Conservation (phyloP, 2,888 invertebrate genomes). For the Xanthia togata region DNA sequence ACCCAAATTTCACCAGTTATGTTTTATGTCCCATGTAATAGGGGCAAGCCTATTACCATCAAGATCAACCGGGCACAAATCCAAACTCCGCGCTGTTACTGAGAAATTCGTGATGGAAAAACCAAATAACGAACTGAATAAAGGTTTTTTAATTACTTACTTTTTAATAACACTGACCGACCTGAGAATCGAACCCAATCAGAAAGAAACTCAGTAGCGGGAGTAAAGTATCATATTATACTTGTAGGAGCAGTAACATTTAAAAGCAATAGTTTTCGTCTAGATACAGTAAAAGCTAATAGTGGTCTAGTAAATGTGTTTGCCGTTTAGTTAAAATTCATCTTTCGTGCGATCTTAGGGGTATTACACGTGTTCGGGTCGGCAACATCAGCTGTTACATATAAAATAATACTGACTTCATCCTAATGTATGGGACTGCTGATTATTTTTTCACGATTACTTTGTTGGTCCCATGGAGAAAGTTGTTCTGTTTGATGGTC, state of each 20-base stretch:
- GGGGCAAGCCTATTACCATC: too few relatives aligned
- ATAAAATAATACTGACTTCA: background rate
- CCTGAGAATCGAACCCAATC: too few relatives aligned
- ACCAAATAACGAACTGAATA: too few relatives aligned
- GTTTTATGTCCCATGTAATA: too few relatives aligned
- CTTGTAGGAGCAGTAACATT: background rate
- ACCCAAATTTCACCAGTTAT: too few relatives aligned
- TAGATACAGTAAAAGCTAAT: slow-evolving; percentile 31
- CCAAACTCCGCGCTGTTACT: too few relatives aligned
- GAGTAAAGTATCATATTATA: slow-evolving; percentile 23
- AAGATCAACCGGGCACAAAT: too few relatives aligned
- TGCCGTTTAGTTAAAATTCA: slow-evolving; percentile 21
- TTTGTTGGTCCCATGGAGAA: background rate
- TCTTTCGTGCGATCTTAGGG: background rate
- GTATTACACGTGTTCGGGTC: background rate
- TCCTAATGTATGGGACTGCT: background rate
- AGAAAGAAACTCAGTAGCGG: slow-evolving; percentile 36
- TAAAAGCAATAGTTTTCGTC: slow-evolving; percentile 19
- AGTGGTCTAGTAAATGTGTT: background rate
- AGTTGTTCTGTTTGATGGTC: background rate
- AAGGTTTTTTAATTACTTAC: too few relatives aligned
- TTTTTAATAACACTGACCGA: too few relatives aligned
- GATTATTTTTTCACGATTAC: background rate
- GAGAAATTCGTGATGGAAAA: too few relatives aligned
- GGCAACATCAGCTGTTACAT: background rate